Percentiles rank a stretch among this genome's conserved stretches.
phyloP scores from a whole-genome alignment of 2,113 vertebrate species.

The Plotosus lineatus region DNA sequence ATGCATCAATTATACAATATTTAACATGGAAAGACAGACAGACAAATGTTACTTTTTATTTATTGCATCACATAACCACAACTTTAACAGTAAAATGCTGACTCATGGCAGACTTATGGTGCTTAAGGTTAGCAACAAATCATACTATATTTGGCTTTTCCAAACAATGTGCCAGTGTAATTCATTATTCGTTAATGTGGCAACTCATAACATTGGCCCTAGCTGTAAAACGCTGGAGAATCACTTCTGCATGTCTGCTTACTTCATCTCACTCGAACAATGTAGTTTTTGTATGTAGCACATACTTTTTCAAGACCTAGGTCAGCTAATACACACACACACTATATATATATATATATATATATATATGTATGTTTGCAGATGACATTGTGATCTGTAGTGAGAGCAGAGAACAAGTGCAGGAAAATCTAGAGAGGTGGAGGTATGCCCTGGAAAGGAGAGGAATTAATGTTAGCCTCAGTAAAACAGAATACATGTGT shows the following conservation, averaged over 20 bases:
- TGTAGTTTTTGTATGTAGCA: neutral
- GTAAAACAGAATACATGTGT: no score
- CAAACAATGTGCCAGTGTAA: constrained; percentile 59
- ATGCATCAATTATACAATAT: no score
- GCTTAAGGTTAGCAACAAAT: constrained; percentile 61
- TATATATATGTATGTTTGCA: no score
- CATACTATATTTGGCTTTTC: constrained; percentile 68
- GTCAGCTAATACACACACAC: no score
- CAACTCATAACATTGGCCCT: constrained; percentile 47
- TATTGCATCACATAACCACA: constrained; percentile 15
- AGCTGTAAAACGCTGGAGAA: neutral
- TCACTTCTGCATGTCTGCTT: neutral
- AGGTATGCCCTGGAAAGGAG: no score
- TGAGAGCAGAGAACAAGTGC: no score
- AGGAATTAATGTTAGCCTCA: no score
- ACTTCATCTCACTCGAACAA: neutral
- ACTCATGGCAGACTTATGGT: constrained; percentile 62
- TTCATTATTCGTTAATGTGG: constrained; percentile 65
- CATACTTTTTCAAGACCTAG: neutral
- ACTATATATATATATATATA: no score
- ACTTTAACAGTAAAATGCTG: constrained; percentile 56
- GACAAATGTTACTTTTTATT: neutral
- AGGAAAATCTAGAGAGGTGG: no score
- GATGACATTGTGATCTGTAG: no score
- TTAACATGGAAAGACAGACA: neutral